Percentiles rank a stretch among this genome's conserved stretches.
Evolutionary conservation across 2,888 invertebrate species (phyloP).

Genomic region (Ophioninae sp.): DNA sequence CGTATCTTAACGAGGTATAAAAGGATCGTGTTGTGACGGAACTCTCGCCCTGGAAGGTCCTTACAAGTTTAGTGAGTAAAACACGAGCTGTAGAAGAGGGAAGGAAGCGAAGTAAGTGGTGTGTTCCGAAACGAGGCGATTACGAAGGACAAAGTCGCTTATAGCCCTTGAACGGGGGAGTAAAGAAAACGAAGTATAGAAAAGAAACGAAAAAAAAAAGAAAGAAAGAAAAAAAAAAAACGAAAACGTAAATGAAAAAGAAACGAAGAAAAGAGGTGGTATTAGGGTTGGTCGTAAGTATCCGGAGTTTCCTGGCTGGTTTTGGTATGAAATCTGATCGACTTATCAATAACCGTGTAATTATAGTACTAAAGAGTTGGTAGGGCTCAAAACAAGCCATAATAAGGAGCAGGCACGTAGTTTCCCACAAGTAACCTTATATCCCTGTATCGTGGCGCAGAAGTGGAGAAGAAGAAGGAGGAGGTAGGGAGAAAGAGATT

Average conservation of each 20-base stretch:
- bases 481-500: neutral
- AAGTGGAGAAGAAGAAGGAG: conserved; percentile 13
- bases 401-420: conserved; percentile 80
- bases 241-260: no score
- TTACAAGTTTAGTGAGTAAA: conserved; percentile 6
- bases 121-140: conserved; percentile 24
- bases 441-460: conserved; percentile 72
- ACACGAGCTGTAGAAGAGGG: neutral
- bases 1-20: conserved; percentile 40
- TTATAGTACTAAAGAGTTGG: conserved; percentile 81
- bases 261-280: conserved; percentile 52
- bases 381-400: conserved; percentile 81
- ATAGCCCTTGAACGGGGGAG: conserved; percentile 31
- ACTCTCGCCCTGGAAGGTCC: conserved; percentile 39
- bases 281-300: conserved; percentile 45
- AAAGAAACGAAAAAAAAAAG: conserved; percentile 39
- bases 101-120: conserved; percentile 29
- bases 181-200: conserved; percentile 51
- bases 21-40: conserved; percentile 48
- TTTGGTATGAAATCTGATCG: conserved; percentile 79
- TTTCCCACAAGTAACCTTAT: conserved; percentile 81
- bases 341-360: conserved; percentile 81
- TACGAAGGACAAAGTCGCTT: conserved; percentile 32
- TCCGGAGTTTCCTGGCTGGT: conserved; percentile 50
- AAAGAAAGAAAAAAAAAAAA: conserved; percentile 10